Evolutionary conservation across 2,797 vertebrate genomes (phyloP), one percentile per base, ranked within the genome.

Genomic region (Crenichthys baileyi): DNA sequence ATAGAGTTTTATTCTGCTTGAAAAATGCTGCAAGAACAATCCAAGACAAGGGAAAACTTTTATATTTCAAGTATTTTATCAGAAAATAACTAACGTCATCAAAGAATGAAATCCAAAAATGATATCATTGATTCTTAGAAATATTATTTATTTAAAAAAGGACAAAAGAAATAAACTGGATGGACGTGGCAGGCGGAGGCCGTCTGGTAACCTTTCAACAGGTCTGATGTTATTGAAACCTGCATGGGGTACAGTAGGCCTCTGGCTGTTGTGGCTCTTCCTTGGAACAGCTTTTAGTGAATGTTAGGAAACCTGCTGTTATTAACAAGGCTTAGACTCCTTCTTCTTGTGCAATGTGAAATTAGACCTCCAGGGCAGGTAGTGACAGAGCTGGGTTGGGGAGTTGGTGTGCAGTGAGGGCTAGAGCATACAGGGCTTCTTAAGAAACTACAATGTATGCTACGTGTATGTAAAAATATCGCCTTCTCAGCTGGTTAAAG

Each of bases 11-110:
- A 56, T 70, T 83, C 72, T 58, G 39, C 70, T 72, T 76, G 58
- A 39, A 76, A 80, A 81, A 7, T 22, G 6, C 70, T 85, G 78
- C 18, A 85, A 60, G 80, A 24, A 73, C 44, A 61, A 79, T 75
- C 24, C 50, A 15, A n/a, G 48, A 70, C 20, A 65, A 46, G 50
- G 41, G 63, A 63, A 73, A 65, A 76, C 8, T 31, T 65, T 16
- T 50, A 58, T 74, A 81, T 48, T 72, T 31, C 58, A n/a, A 61
- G 26, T 31, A 61, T 31, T 26, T 31, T 61, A 4, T 16, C 12
- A 31, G 58, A 61, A 31, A 29, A 29, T 60, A 7, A 29, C 58
- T 61, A 13, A 31, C 56, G 13, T 61, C 6, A 36, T 63, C 60
- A 18, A 63, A 63, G 29, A 20, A 36, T 63, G 31, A 36, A 63